Evolutionary conservation across 1,140 invertebrate species (phyloP).

Genomic region (Meteorus sp.): DNA sequence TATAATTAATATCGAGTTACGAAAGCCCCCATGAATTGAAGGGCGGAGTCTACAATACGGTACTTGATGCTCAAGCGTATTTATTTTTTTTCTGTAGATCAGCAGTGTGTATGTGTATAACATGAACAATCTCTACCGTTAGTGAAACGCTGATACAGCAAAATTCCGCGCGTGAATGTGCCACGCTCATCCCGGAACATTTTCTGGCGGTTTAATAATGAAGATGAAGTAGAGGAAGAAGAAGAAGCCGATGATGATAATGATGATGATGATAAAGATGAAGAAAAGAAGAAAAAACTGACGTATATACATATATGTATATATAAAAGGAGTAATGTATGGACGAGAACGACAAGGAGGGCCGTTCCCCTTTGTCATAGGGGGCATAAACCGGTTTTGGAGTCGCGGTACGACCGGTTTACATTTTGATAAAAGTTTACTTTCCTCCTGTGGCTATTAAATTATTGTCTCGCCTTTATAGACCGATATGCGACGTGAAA

Average conservation of each 20-base stretch:
- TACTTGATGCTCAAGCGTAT: neutral
- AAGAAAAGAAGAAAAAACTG: too few relatives aligned
- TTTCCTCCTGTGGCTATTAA: conserved; percentile 44
- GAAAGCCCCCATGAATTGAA: too few relatives aligned
- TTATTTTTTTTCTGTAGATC: neutral
- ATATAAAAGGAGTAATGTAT: conserved; percentile 12
- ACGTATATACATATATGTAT: too few relatives aligned
- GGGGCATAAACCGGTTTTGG: conserved; percentile 42
- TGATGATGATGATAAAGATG: neutral
- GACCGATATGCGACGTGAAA: conserved; percentile 3
- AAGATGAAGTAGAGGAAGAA: conserved; percentile 6
- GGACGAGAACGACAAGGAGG: conserved; percentile 22
- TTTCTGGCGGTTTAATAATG: neutral
- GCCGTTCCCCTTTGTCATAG: conserved; percentile 30
- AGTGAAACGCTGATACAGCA: neutral
- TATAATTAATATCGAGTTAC: too few relatives aligned
- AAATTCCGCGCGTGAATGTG: neutral
- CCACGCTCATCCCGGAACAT: neutral
- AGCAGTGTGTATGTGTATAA: too few relatives aligned
- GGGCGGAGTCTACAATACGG: too few relatives aligned
- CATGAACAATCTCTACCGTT: neutral
- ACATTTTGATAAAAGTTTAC: conserved; percentile 50
- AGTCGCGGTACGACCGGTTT: conserved; percentile 45
- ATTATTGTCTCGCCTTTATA: conserved; percentile 44
- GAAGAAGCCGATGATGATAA: conserved; percentile 27